Conservation (phyloP, 1,140 invertebrate genomes). For the Drosophila saltans region DNA sequence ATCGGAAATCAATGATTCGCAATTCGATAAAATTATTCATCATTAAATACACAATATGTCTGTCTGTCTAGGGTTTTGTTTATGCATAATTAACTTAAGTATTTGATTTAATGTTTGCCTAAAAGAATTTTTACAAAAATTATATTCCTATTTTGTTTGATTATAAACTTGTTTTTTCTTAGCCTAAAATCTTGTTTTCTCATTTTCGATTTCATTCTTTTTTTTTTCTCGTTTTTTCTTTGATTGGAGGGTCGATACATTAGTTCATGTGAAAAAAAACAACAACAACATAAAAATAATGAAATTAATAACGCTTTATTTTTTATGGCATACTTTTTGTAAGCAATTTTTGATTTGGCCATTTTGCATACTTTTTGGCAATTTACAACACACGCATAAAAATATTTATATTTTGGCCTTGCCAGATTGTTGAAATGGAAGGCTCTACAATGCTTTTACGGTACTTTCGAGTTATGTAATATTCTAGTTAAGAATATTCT, state of each 20-base stretch:
- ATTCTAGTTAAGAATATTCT: too few relatives aligned
- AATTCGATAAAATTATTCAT: background rate
- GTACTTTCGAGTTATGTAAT: too few relatives aligned
- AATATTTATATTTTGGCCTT: too few relatives aligned
- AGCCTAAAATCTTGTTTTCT: background rate
- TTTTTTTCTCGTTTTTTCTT: too few relatives aligned
- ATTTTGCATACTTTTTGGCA: slow-evolving; percentile 7
- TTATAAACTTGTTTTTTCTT: slow-evolving; percentile 8
- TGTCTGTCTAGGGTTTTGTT: background rate
- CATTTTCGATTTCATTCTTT: background rate
- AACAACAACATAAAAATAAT: background rate
- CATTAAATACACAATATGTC: slow-evolving; percentile 6
- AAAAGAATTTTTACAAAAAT: slow-evolving; percentile 2
- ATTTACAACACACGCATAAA: background rate
- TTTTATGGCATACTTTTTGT: background rate
- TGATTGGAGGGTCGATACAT: background rate
- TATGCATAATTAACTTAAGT: slow-evolving; percentile 10
- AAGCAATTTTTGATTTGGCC: background rate
- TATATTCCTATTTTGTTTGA: slow-evolving; percentile 13
- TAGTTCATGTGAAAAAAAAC: background rate
- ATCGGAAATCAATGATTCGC: slow-evolving; percentile 3
- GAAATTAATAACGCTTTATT: background rate
- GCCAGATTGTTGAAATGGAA: too few relatives aligned
- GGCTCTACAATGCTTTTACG: too few relatives aligned
- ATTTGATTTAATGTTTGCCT: slow-evolving; percentile 11